These are phyloP conservation scores for Lasioglossum leucozonium DNA, from an alignment of 2,888 invertebrate species.

Conservation along the genomic window DNA sequence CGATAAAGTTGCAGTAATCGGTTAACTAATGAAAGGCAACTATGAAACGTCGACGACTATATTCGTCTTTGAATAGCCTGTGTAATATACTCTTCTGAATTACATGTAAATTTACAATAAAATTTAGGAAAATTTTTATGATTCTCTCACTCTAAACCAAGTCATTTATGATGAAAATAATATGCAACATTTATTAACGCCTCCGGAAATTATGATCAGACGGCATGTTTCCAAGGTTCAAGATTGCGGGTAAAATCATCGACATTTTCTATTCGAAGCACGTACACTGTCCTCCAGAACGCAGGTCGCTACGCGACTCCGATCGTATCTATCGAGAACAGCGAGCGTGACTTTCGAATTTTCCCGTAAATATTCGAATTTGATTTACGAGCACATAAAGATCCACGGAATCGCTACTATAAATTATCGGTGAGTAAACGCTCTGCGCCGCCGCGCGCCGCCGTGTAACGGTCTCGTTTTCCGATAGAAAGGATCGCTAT, in stretches of 20 bases:
- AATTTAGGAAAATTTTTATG: background rate
- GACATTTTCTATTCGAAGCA: background rate
- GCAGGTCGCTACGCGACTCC: background rate
- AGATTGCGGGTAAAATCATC: background rate
- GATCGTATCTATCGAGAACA: constrained; percentile 50
- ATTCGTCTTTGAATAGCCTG: background rate
- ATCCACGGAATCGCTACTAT: constrained; percentile 58
- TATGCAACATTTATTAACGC: background rate
- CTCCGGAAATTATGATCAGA: background rate
- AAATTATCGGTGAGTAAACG: constrained; percentile 62
- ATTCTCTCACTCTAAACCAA: background rate
- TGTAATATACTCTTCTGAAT: background rate
- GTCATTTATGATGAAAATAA: background rate
- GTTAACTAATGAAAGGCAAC: constrained; percentile 12
- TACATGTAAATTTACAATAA: background rate
- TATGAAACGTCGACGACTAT: background rate
- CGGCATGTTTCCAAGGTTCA: background rate
- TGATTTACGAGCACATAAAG: constrained; percentile 66
- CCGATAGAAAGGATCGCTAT: constrained; percentile 18
- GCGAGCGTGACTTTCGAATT: constrained; percentile 61
- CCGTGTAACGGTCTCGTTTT: constrained; percentile 52
- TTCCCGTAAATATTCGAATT: constrained; percentile 60
- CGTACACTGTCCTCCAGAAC: background rate
- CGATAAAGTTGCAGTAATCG: constrained; percentile 44
- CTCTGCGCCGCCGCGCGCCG: constrained; percentile 39